Conservation (phyloP, 64 coral and sea anemone genomes). For the Catalaphyllia jardinei region DNA sequence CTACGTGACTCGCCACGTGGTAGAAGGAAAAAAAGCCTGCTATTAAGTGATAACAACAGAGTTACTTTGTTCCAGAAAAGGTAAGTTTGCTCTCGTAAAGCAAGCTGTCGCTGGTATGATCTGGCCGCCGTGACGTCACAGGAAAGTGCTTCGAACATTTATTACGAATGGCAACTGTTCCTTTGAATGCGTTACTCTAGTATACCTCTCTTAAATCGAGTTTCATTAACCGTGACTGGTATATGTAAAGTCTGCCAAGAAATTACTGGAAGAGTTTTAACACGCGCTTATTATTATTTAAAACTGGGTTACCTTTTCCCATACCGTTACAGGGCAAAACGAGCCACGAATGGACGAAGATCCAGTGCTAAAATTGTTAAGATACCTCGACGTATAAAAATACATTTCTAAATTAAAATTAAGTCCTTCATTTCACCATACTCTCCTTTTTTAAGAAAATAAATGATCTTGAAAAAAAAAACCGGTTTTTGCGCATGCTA, state of each 20-base stretch:
- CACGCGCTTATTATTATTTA: background rate
- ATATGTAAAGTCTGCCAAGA: background rate
- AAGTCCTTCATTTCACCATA: background rate
- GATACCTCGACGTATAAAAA: background rate
- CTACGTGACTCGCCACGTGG: background rate
- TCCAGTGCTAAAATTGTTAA: background rate
- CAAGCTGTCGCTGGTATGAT: background rate
- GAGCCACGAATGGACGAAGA: background rate
- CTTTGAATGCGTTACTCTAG: background rate
- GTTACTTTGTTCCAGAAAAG: background rate
- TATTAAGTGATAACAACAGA: background rate
- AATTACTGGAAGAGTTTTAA: background rate
- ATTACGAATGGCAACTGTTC: background rate
- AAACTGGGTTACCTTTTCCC: background rate
- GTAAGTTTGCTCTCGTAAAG: background rate
- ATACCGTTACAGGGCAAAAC: background rate
- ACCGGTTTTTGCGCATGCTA: background rate
- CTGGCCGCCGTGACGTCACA: too few relatives aligned
- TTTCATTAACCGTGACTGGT: background rate
- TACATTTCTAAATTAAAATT: background rate
- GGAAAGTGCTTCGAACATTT: background rate
- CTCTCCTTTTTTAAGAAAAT: background rate
- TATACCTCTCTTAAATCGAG: background rate
- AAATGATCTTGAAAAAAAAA: background rate
- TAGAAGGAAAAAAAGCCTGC: background rate